Conservation (phyloP, 1,140 invertebrate species). For the Radopholus similis region DNA sequence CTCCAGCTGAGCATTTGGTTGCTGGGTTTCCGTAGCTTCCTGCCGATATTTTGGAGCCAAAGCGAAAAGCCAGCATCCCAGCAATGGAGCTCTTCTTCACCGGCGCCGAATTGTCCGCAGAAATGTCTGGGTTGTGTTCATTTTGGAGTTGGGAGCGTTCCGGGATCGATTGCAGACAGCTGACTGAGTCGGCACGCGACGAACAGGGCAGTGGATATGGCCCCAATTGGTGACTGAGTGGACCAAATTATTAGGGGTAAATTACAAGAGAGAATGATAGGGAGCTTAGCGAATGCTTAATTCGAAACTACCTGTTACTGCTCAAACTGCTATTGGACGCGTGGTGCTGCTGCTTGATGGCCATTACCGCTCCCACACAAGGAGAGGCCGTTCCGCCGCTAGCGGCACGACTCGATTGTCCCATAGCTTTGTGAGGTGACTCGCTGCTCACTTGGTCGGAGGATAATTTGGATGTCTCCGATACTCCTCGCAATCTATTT, state of each 20-base stretch:
- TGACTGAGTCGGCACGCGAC: slow-evolving; percentile 1
- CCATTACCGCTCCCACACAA: too few relatives aligned
- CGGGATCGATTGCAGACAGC: slow-evolving; percentile 15
- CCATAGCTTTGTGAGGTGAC: neutral
- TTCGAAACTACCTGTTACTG: neutral
- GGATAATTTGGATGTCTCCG: neutral
- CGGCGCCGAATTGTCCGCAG: too few relatives aligned
- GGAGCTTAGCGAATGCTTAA: too few relatives aligned
- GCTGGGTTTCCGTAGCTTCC: slow-evolving; percentile 8
- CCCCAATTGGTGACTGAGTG: slow-evolving; percentile 1
- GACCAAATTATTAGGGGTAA: neutral
- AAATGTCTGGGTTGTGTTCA: neutral
- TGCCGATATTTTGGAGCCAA: slow-evolving; percentile 19
- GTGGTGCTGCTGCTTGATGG: neutral
- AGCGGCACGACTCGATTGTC: neutral
- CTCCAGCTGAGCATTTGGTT: too few relatives aligned
- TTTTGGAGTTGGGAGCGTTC: slow-evolving; percentile 5
- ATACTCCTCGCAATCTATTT: neutral
- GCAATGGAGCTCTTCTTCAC: slow-evolving; percentile 27
- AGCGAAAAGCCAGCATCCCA: slow-evolving; percentile 14
- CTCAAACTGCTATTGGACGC: neutral
- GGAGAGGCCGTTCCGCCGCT: too few relatives aligned
- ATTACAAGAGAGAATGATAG: neutral
- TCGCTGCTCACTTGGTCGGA: neutral
- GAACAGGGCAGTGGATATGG: neutral